Conservation (phyloP, 2,888 invertebrate species). For the Siphonodentalium dalli region DNA sequence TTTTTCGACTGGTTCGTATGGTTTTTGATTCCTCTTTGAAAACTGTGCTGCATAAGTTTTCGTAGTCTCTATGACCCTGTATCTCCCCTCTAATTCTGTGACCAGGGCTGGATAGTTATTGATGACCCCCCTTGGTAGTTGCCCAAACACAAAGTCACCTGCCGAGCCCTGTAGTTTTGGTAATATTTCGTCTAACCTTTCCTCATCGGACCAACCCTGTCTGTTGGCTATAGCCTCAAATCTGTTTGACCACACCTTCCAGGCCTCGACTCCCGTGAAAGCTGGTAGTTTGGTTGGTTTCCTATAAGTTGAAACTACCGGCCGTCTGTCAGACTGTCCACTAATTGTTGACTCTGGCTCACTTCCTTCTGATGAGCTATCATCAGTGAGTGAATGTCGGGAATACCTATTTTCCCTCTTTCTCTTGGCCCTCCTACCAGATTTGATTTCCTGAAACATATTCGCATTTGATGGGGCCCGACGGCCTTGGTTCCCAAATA, state of each 20-base stretch:
- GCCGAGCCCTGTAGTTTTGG: slow-evolving; percentile 21
- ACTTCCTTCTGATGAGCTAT: too few species aligned
- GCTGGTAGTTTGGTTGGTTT: neutral
- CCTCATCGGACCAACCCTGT: slow-evolving; percentile 1
- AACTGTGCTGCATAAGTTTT: slow-evolving; percentile 18
- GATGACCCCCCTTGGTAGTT: slow-evolving; percentile 2
- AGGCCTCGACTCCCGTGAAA: slow-evolving; percentile 4
- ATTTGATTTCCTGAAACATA: too few species aligned
- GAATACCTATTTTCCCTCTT: too few species aligned
- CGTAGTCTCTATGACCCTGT: slow-evolving; percentile 8
- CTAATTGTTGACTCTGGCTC: too few species aligned
- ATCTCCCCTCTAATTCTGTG: too few species aligned
- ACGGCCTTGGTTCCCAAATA: too few species aligned
- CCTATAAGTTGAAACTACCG: too few species aligned
- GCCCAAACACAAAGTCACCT: slow-evolving; percentile 20
- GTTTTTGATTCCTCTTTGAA: slow-evolving; percentile 11
- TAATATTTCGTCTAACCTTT: slow-evolving; percentile 15
- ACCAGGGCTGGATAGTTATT: too few species aligned
- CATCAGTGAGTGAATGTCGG: too few species aligned
- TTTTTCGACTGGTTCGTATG: slow-evolving; percentile 15
- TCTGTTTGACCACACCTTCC: slow-evolving; percentile 9
- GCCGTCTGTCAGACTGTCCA: too few species aligned
- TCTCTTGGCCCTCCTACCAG: too few species aligned
- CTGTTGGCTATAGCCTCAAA: slow-evolving; percentile 12
- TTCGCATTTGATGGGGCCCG: too few species aligned